Percentiles rank a stretch among this genome's conserved stretches.
These are phyloP conservation scores for Ciconia nigra DNA, from an alignment of 2,797 vertebrate genomes.

Conservation along the genomic window DNA sequence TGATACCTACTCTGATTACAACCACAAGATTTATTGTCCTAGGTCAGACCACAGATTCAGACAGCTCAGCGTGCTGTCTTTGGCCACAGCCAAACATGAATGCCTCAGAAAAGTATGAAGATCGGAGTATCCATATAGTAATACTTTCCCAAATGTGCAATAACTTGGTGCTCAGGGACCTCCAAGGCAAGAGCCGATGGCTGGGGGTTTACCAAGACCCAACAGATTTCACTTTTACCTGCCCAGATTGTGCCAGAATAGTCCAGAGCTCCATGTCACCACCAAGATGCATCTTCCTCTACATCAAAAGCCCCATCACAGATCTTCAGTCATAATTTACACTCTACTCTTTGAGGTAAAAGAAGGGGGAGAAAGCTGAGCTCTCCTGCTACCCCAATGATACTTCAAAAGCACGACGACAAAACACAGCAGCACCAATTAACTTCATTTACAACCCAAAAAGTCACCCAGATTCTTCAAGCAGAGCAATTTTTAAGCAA, in stretches of 20 bases:
- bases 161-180: background rate
- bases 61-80: background rate
- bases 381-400: background rate
- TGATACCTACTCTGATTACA: background rate
- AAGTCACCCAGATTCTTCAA: background rate
- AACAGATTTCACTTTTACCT: background rate
- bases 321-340: background rate
- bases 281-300: background rate
- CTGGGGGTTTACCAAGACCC: background rate
- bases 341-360: background rate
- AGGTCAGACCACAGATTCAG: background rate
- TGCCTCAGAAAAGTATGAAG: background rate
- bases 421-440: background rate
- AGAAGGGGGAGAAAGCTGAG: background rate
- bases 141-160: background rate
- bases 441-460: background rate
- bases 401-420: background rate
- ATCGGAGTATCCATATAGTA: rapidly evolving
- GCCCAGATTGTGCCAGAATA: background rate
- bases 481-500: background rate
- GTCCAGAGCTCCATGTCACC: background rate
- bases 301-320: background rate
- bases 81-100: background rate
- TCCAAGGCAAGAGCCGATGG: background rate
- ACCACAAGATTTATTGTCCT: background rate